Conservation (phyloP, 2,888 invertebrate species). For the Hypolimnas misippus region DNA sequence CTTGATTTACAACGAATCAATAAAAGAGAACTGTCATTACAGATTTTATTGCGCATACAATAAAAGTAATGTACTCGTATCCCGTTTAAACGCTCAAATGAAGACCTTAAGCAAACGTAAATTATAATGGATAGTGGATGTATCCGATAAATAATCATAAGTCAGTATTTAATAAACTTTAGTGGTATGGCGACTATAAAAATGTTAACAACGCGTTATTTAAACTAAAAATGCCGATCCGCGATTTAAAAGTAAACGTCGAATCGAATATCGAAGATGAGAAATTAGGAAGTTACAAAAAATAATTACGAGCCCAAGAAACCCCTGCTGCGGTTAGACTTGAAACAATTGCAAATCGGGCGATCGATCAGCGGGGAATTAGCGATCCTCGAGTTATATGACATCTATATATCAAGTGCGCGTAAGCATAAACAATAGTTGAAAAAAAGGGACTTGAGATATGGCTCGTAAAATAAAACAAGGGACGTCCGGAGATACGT, state of each 20-base stretch:
- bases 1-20: constrained; percentile 82
- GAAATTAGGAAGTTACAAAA: neutral
- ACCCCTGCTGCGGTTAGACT: neutral
- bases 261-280: constrained; percentile 1
- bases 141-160: constrained; percentile 4
- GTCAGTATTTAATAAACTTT: neutral
- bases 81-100: constrained; percentile 48
- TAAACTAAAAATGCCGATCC: neutral
- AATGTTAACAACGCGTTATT: neutral
- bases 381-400: constrained; percentile 64
- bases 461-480: constrained; percentile 83
- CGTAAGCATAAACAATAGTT: constrained; percentile 70
- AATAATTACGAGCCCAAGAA: neutral
- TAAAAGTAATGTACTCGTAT: constrained; percentile 78
- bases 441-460: constrained; percentile 72
- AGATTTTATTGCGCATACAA: constrained; percentile 77
- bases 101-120: constrained; percentile 37
- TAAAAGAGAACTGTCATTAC: constrained; percentile 81
- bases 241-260: neutral
- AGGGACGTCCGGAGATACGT: constrained; percentile 82
- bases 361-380: constrained; percentile 60
- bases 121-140: constrained; percentile 28
- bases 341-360: constrained; percentile 21
- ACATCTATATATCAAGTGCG: constrained; percentile 72
- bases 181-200: constrained; percentile 8